Conservation (phyloP, 2,888 invertebrate genomes). For the Tenthredo notha region DNA sequence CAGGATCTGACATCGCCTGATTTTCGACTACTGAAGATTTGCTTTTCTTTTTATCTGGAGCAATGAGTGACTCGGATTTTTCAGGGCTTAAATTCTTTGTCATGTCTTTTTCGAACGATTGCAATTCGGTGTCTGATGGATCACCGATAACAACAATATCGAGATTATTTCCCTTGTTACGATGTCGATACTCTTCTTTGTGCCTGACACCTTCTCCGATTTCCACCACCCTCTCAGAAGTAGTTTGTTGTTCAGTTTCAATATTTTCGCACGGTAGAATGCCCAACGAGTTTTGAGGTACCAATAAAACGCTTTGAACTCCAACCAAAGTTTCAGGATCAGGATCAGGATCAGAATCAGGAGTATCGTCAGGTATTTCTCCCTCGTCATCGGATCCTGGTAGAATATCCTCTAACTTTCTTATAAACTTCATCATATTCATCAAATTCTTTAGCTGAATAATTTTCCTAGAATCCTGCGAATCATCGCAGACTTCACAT, state of each 20-base stretch:
- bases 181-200: background rate
- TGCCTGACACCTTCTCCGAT: constrained; percentile 58
- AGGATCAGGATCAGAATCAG: constrained; percentile 45
- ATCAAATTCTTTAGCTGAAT: constrained; percentile 61
- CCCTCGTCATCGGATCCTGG: constrained; percentile 12
- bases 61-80: background rate
- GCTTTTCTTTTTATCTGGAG: background rate
- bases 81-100: background rate
- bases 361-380: constrained; percentile 35
- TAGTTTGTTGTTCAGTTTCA: constrained; percentile 1
- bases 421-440: constrained; percentile 65
- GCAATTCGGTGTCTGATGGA: background rate
- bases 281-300: constrained; percentile 54
- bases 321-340: constrained; percentile 56
- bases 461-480: constrained; percentile 39
- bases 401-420: constrained; percentile 61
- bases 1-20: background rate
- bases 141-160: constrained; percentile 1
- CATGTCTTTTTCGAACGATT: background rate
- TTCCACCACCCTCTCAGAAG: constrained; percentile 53
- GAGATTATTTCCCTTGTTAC: background rate
- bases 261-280: background rate
- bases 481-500: background rate
- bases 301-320: constrained; percentile 56
- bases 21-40: background rate